Evolutionary conservation across 2,797 vertebrate species (phyloP), one percentile per base, ranked within the genome.

Genomic region (Crocodylus rhombifer): DNA sequence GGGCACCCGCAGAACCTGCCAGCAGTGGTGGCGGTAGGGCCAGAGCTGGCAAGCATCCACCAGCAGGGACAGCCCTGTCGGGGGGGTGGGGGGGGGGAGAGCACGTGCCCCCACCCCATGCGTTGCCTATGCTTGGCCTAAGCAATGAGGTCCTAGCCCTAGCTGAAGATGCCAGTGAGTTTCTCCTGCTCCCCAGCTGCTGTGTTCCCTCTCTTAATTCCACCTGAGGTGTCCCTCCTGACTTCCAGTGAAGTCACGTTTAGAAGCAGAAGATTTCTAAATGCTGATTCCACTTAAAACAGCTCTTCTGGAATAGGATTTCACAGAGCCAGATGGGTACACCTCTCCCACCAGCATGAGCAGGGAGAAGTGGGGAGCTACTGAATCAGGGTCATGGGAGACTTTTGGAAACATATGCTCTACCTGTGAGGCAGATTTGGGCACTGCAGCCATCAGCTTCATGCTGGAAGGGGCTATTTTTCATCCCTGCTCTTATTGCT

Each of bases 281-380:
- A 67, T 77, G 67, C 89, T 92, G 94, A 93, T 88, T 96, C 94
- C 86, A 93, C 84, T 92, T 92, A 90, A 96, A 85, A 56, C 18
- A 60, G 83, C 89, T 75, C 67, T 23, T 87, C 57, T 1, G 56
- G 71, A 92, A 80, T 77, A 5, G 67, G 88, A 80, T 0, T 0
- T 17, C 28, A 69, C 0, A 3, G 65, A 77, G 87, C 69, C 83
- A 56, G 87, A 77, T 71, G 91, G 93, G 89, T 88, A 95, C 91
- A 87, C 57, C 58, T 95, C 82, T 95, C 0, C 80, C 86, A 1
- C 1, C 0, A 0, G 92, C 90, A 80, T 51, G 93, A 84, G 60
- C 0, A 0, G 1, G 65, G 75, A 80, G 42, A 51, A 51, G 42
- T 51, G 42, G 82, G 17, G 75, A 56, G 56, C 71, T 0, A 0